Percentiles rank a stretch among this genome's conserved stretches.
Evolutionary conservation across 2,113 vertebrate genomes (phyloP).

Genomic region (Blennius ocellaris): DNA sequence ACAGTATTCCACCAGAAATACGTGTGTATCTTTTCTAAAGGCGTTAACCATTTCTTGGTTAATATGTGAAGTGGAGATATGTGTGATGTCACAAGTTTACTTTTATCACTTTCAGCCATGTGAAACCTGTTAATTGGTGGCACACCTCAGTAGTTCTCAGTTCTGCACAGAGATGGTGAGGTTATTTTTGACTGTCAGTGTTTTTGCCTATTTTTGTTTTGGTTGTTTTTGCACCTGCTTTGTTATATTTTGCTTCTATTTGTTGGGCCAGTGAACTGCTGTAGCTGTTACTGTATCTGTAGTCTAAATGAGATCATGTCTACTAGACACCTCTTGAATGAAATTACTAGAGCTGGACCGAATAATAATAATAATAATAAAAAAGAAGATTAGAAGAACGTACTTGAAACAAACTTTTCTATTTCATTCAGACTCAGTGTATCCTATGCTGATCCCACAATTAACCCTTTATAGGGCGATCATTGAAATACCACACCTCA

Average conservation of each 20-base stretch:
- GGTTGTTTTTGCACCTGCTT: not conserved
- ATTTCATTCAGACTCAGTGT: too few species aligned
- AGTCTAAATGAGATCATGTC: constrained; percentile 17
- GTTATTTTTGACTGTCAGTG: constrained; percentile 17
- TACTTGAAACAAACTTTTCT: not conserved
- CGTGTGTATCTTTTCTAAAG: constrained; percentile 3
- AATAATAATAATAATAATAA: not conserved
- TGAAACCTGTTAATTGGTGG: constrained; percentile 27
- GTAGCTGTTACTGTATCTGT: constrained; percentile 32
- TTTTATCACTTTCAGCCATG: constrained; percentile 4
- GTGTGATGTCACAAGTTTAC: not conserved
- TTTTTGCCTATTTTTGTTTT: constrained; percentile 41
- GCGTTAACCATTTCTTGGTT: not conserved
- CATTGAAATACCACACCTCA: too few species aligned
- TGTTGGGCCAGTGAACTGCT: constrained; percentile 53
- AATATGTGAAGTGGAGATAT: constrained; percentile 8
- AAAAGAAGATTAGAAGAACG: too few species aligned
- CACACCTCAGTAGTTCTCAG: not conserved
- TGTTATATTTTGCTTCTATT: not conserved
- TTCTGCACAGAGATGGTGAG: not conserved
- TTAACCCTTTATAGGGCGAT: too few species aligned
- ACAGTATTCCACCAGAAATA: constrained; percentile 27
- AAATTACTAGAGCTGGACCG: not conserved
- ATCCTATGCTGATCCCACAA: too few species aligned
- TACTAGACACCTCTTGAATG: constrained; percentile 10